Evolutionary conservation across 2,797 vertebrate genomes (phyloP).

Genomic region (Enteromius paludinosus): DNA sequence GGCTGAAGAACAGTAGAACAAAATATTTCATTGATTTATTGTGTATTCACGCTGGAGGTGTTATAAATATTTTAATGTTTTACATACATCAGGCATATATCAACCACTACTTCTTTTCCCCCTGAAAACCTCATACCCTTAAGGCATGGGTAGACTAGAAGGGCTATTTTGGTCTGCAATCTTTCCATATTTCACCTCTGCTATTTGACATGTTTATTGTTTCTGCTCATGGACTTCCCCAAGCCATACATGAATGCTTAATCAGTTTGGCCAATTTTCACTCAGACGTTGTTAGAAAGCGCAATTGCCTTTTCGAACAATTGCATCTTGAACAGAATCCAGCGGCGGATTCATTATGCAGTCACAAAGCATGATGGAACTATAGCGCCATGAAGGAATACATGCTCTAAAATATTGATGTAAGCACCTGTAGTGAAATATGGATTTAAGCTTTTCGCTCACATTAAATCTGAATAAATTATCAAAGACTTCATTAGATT

Average conservation of each 20-base stretch:
- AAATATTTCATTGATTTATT: background rate
- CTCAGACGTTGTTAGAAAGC: background rate
- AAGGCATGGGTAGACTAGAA: background rate
- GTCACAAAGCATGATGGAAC: background rate
- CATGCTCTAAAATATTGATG: constrained; percentile 10
- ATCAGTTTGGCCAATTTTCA: constrained; percentile 32
- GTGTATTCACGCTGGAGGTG: constrained; percentile 6
- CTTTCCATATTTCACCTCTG: background rate
- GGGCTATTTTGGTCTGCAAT: background rate
- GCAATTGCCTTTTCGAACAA: background rate
- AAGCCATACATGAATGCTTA: constrained; percentile 28
- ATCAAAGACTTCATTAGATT: constrained; percentile 40
- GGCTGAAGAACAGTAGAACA: background rate
- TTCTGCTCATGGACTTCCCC: constrained; percentile 6
- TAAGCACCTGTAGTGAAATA: constrained; percentile 33
- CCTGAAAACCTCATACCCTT: background rate
- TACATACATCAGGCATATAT: background rate
- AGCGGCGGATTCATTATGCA: constrained; percentile 24
- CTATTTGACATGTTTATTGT: constrained; percentile 17
- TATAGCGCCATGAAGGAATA: constrained; percentile 6
- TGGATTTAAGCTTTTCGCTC: constrained; percentile 41
- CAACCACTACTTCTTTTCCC: background rate
- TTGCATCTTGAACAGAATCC: background rate
- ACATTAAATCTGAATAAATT: constrained; percentile 54
- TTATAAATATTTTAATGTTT: background rate